Conservation (phyloP, 2,888 invertebrate genomes). For the Hyposoter dolosus region DNA sequence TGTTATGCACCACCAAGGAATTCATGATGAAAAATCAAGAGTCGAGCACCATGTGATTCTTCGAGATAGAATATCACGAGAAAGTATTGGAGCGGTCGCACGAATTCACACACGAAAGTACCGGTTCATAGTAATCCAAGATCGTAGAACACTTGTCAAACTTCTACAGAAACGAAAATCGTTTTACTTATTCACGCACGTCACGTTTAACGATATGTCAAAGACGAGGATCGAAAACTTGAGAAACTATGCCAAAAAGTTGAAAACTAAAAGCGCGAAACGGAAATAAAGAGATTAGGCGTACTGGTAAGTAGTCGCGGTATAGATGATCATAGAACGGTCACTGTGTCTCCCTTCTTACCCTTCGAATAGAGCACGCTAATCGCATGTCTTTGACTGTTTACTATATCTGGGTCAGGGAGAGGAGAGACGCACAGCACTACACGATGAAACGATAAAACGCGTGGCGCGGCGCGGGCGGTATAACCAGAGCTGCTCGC, state of each 20-base stretch:
- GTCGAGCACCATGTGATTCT: conserved; percentile 30
- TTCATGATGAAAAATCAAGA: conserved; percentile 39
- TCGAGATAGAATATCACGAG: neutral
- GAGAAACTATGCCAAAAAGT: neutral
- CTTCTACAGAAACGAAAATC: neutral
- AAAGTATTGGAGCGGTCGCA: neutral
- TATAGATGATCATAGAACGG: conserved; percentile 39
- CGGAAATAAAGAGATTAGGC: conserved; percentile 11
- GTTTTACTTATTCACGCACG: neutral
- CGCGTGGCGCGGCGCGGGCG: conserved; percentile 66
- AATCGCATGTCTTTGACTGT: conserved; percentile 48
- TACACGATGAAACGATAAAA: conserved; percentile 43
- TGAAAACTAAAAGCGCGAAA: neutral
- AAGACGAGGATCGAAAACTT: neutral
- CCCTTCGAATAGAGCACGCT: conserved; percentile 27
- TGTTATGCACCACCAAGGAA: neutral
- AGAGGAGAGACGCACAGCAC: conserved; percentile 55
- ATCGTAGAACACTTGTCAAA: neutral
- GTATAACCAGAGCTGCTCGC: conserved; percentile 75
- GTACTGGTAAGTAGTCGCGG: conserved; percentile 9
- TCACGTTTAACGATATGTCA: neutral
- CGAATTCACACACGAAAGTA: neutral
- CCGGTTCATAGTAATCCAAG: neutral
- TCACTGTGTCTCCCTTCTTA: conserved; percentile 41
- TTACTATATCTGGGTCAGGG: conserved; percentile 64